Evolutionary conservation across 2,113 vertebrate genomes (phyloP).

Genomic region (Salvelinus sp.): DNA sequence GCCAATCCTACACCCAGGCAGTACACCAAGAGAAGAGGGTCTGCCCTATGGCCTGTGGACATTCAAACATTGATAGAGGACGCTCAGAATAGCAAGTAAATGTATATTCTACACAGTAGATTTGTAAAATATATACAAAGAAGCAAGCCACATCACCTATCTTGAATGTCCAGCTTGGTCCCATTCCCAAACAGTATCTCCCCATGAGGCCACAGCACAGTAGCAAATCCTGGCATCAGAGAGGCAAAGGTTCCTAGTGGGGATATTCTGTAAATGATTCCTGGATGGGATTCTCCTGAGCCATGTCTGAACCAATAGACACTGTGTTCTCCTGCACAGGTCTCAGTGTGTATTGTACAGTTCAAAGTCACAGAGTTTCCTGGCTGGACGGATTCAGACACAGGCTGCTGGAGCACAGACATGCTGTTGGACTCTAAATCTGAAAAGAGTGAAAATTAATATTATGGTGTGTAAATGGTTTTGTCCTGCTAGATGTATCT

Average conservation of each 20-base stretch:
- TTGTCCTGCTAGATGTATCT: neutral
- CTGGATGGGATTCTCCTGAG: neutral
- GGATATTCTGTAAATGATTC: neutral
- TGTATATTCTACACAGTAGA: neutral
- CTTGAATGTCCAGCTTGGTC: neutral
- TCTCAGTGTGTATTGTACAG: neutral
- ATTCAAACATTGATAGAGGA: too few relatives aligned
- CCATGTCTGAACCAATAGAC: neutral
- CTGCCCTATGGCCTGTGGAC: too few relatives aligned
- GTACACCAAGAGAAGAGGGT: too few relatives aligned
- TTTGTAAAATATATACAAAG: neutral
- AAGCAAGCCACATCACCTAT: neutral
- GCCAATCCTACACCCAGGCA: too few relatives aligned
- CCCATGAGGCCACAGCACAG: neutral
- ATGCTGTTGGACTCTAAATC: neutral
- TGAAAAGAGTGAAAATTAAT: neutral
- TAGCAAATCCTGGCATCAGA: neutral
- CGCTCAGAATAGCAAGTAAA: too few relatives aligned
- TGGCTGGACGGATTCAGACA: neutral
- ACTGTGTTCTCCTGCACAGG: neutral
- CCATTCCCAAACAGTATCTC: conserved; percentile 1
- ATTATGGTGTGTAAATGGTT: too few relatives aligned
- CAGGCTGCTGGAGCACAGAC: neutral
- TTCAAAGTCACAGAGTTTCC: neutral
- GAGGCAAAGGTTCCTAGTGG: neutral